Evolutionary conservation across 2,888 invertebrate genomes (phyloP).

Genomic region (Drosophila borealis): DNA sequence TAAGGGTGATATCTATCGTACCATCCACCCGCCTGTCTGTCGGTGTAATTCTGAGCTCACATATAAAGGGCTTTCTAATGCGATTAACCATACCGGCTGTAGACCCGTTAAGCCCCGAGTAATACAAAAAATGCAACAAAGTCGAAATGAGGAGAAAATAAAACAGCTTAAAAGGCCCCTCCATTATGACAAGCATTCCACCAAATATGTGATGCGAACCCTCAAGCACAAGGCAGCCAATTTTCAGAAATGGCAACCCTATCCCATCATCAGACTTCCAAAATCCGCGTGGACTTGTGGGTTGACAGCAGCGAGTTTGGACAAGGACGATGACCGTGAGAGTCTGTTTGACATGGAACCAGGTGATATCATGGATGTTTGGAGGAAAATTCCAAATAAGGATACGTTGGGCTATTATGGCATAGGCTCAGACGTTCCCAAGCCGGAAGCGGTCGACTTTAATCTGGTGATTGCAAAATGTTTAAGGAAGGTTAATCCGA

Average conservation of each 20-base stretch:
- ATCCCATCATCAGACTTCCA: conserved; percentile 49
- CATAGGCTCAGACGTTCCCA: neutral
- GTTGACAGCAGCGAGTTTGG: conserved; percentile 32
- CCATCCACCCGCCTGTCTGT: too few species aligned
- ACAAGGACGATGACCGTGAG: conserved; percentile 33
- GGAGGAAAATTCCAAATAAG: conserved; percentile 55
- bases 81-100: neutral
- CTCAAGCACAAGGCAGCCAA: conserved; percentile 46
- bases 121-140: neutral
- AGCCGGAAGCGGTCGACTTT: conserved; percentile 26
- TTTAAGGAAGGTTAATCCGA: conserved; percentile 10
- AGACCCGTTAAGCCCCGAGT: neutral
- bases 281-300: conserved; percentile 37
- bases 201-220: conserved; percentile 41
- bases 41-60: too few species aligned
- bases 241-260: conserved; percentile 24
- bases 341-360: conserved; percentile 16
- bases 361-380: conserved; percentile 42
- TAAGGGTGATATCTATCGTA: too few species aligned
- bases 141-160: neutral
- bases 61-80: too few species aligned
- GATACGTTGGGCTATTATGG: conserved; percentile 49
- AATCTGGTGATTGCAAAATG: conserved; percentile 16
- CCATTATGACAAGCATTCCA: conserved; percentile 18
- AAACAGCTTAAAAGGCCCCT: neutral